phyloP scores from a whole-genome alignment of 2,888 invertebrate species.

The Brachyopa scutellaris region DNA sequence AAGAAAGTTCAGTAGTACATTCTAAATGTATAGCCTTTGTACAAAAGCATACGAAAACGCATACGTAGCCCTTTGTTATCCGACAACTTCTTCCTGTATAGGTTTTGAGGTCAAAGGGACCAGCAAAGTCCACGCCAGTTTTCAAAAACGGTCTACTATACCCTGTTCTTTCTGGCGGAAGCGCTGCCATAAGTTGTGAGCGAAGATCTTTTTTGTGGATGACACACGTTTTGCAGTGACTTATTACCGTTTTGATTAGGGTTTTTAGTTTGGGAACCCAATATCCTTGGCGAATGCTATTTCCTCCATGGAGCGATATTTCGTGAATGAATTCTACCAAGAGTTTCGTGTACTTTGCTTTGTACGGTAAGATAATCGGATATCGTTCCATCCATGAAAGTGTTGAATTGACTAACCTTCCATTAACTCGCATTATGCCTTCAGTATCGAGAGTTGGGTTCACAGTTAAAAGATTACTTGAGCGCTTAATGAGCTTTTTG shows the following conservation, averaged over 20 bases:
- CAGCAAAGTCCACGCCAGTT: too few relatives aligned
- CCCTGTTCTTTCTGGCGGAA: constrained; percentile 41
- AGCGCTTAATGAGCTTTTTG: background rate
- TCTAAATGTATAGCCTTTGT: too few relatives aligned
- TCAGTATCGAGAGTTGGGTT: constrained; percentile 35
- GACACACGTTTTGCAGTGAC: too few relatives aligned
- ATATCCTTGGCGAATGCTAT: constrained; percentile 24
- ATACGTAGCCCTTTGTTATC: too few relatives aligned
- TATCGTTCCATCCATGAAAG: constrained; percentile 15
- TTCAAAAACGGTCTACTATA: too few relatives aligned
- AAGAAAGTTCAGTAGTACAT: too few relatives aligned
- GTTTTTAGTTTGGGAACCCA: constrained; percentile 30
- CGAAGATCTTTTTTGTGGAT: constrained; percentile 20
- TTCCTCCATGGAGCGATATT: too few relatives aligned
- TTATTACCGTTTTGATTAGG: constrained; percentile 19
- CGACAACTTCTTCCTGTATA: too few relatives aligned
- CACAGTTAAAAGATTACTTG: constrained; percentile 4
- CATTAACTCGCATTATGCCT: constrained; percentile 15
- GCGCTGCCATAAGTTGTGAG: constrained; percentile 44
- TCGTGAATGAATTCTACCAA: constrained; percentile 18
- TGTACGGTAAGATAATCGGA: constrained; percentile 33
- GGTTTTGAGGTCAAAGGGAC: too few relatives aligned
- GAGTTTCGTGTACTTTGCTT: constrained; percentile 12
- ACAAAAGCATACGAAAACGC: too few relatives aligned
- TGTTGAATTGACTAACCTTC: constrained; percentile 20